Percentiles rank a stretch among this genome's conserved stretches.
These are phyloP conservation scores for Actinernus sp. DNA, from an alignment of 92 coral and sea anemone species.

Conservation along the genomic window DNA sequence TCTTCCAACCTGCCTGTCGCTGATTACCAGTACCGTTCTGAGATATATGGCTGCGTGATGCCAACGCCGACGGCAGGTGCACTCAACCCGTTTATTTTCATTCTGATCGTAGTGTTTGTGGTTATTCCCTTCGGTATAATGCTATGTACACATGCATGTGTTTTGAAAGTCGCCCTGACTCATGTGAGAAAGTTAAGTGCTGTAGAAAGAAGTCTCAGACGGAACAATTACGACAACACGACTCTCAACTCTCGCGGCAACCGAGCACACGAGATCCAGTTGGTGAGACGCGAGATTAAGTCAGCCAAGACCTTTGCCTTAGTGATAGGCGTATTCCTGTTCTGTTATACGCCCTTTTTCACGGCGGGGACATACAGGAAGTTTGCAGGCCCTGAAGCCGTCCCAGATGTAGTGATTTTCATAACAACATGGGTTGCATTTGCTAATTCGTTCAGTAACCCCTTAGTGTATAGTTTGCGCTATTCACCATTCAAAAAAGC, in stretches of 20 bases:
- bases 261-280: conserved; percentile 5
- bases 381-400: conserved; percentile 56
- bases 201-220: conserved; percentile 42
- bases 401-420: conserved; percentile 43
- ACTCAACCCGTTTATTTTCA: conserved; percentile 50
- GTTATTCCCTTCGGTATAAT: conserved; percentile 75
- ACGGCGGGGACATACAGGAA: conserved; percentile 81
- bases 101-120: conserved; percentile 63
- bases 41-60: conserved; percentile 76
- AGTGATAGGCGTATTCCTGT: conserved; percentile 79
- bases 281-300: conserved; percentile 75
- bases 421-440: conserved; percentile 87
- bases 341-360: conserved; percentile 87
- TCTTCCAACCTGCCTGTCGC: conserved; percentile 77
- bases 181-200: conserved; percentile 75
- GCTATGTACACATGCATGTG: conserved; percentile 72
- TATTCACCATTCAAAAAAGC: conserved; percentile 85
- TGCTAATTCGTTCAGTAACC: conserved; percentile 89
- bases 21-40: conserved; percentile 74
- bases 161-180: conserved; percentile 71
- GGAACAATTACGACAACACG: neutral
- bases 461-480: conserved; percentile 81
- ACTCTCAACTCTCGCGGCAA: neutral
- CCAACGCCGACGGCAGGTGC: conserved; percentile 6
- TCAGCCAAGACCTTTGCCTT: conserved; percentile 86